A percentile compares a stretch with the other conserved stretches of the same genome.
Conservation (phyloP, 2,113 vertebrate genomes). For the Gulo gulo region DNA sequence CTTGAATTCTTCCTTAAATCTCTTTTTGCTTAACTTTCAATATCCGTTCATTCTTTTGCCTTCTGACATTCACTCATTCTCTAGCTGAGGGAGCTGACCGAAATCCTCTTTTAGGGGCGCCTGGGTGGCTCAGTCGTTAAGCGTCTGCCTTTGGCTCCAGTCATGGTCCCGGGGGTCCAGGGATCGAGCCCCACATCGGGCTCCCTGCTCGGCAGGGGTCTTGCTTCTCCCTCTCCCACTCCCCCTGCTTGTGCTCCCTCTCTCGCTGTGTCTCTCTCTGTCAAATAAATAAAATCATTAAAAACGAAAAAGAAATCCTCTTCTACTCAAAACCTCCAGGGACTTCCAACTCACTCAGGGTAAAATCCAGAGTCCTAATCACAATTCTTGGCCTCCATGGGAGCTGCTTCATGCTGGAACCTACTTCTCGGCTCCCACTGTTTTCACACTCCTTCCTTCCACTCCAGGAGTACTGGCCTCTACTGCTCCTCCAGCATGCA, state of each 20-base stretch:
- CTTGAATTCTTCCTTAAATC: not conserved
- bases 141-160: no score
- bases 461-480: not conserved
- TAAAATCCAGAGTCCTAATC: not conserved
- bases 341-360: not conserved
- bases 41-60: not conserved
- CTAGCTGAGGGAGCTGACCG: not conserved
- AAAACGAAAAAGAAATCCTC: not conserved
- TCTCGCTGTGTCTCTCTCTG: no score
- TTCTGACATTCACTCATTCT: not conserved
- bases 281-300: no score
- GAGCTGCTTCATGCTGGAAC: not conserved
- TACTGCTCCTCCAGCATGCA: not conserved
- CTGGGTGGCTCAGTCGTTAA: no score
- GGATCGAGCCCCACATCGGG: no score
- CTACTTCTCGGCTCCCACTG: not conserved
- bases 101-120: no score
- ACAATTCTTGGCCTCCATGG: not conserved
- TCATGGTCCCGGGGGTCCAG: no score
- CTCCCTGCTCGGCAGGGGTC: no score
- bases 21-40: not conserved
- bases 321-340: not conserved
- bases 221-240: no score
- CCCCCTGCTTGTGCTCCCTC: no score
- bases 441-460: not conserved